Evolutionary conservation across 2,888 invertebrate genomes (phyloP), one percentile per base, ranked within the genome.

Genomic region (Crepidodera aurea): DNA sequence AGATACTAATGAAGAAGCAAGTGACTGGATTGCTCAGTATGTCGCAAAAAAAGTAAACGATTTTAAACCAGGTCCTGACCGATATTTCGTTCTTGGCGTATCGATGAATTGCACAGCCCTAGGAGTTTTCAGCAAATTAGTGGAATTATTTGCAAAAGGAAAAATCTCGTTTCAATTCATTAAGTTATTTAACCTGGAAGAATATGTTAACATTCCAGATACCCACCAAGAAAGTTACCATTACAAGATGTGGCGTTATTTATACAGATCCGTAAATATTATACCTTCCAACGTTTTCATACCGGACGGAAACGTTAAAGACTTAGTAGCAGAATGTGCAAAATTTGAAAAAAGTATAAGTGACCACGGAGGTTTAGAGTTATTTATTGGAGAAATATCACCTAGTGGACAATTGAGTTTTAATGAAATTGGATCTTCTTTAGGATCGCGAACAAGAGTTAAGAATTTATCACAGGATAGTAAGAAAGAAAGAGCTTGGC

Each of bases 111-210:
- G 95, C 69, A 98, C 97, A 10, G 96, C 97, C 22, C 83, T 96
- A 60, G 93, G 92, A 73, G 96, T 95, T 90, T 98, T 97, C 83
- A 88, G 88, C 77, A 90, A 91, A 71, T 85, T 97, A 59, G 93
- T 96, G 69, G 89, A 96, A 78, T 93, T 88, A 81, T 83, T 94
- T 81, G 89, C 90, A 74, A 87, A 86, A 72, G 95, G 94, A 53
- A 87, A 89, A 77, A 80, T 98, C 61, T 95, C 95, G 1, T 98
- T 98, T 80, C 90, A 93, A 78, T 90, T 94, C 84, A 96, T 98
- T 7, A 94, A 92, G 77, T 96, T 97, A 0, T 98, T 98, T 81
- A 98, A 97, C 80, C 97, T 97, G 97, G 97, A 98, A 77, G 97
- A 98, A 83, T 98, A 98, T 82, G 96, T 96, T 88, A 91, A 87